A percentile compares a stretch with the other conserved stretches of the same genome.
phyloP scores from a whole-genome alignment of 2,888 invertebrate genomes.

The Cotesia congregata region DNA sequence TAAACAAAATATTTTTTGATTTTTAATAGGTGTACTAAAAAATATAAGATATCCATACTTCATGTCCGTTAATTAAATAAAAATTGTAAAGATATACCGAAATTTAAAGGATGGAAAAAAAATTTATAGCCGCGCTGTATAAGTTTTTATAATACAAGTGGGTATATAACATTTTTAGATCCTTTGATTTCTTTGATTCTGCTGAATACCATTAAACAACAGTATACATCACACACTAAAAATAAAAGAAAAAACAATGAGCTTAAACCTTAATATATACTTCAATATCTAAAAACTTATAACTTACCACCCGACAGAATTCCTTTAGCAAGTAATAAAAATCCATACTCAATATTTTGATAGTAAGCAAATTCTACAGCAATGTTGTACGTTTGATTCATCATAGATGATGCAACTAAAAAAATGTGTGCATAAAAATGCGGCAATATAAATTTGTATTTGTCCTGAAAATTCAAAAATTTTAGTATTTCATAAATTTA shows the following conservation, averaged over 20 bases:
- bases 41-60: too few species aligned
- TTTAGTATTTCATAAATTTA: too few species aligned
- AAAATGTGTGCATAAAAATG: background rate
- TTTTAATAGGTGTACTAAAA: too few species aligned
- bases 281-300: background rate
- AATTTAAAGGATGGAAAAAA: background rate
- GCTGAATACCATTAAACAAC: background rate
- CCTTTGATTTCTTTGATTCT: background rate
- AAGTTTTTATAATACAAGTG: background rate
- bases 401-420: background rate
- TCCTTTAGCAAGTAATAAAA: background rate
- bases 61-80: too few species aligned
- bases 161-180: background rate
- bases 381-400: background rate
- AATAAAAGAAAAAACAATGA: background rate
- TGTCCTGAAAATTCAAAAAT: background rate
- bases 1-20: too few species aligned
- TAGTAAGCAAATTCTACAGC: background rate
- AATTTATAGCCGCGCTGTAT: background rate
- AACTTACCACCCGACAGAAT: background rate
- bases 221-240: background rate
- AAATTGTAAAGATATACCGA: too few species aligned
- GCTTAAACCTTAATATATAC: background rate
- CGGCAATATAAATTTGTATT: background rate
- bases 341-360: background rate